Conservation (phyloP, 2,888 invertebrate genomes). For the Copidosoma aretas region DNA sequence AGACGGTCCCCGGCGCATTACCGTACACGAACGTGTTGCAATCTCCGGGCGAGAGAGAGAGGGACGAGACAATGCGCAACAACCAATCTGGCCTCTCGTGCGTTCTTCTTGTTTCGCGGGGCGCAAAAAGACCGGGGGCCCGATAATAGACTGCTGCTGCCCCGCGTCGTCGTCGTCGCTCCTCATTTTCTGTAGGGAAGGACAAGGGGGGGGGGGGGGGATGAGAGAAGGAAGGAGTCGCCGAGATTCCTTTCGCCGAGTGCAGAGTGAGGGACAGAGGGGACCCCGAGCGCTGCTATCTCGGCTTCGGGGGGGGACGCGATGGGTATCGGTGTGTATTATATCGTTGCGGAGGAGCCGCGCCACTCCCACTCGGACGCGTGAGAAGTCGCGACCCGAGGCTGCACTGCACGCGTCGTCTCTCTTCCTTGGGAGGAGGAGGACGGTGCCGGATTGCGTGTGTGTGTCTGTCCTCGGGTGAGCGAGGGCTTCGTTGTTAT, state of each 20-base stretch:
- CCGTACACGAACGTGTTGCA: conserved; percentile 62
- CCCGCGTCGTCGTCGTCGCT: conserved; percentile 51
- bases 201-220: neutral
- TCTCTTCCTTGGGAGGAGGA: conserved; percentile 12
- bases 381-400: conserved; percentile 21
- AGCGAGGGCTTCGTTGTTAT: no score
- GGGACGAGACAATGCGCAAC: conserved; percentile 55
- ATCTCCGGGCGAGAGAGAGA: conserved; percentile 60
- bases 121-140: conserved; percentile 56
- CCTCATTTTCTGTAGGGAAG: conserved; percentile 42
- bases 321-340: conserved; percentile 42
- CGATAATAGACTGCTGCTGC: no score
- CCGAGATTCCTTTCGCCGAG: conserved; percentile 29
- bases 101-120: neutral
- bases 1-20: conserved; percentile 55
- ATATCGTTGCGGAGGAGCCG: conserved; percentile 33
- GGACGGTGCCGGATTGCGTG: neutral
- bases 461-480: no score
- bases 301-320: conserved; percentile 19
- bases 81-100: conserved; percentile 49
- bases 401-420: neutral
- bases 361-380: conserved; percentile 37
- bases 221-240: neutral
- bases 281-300: conserved; percentile 24
- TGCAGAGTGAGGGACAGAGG: conserved; percentile 4